These are phyloP conservation scores for Camelus dromedarius DNA, from an alignment of 2,113 vertebrate genomes.

Conservation along the genomic window DNA sequence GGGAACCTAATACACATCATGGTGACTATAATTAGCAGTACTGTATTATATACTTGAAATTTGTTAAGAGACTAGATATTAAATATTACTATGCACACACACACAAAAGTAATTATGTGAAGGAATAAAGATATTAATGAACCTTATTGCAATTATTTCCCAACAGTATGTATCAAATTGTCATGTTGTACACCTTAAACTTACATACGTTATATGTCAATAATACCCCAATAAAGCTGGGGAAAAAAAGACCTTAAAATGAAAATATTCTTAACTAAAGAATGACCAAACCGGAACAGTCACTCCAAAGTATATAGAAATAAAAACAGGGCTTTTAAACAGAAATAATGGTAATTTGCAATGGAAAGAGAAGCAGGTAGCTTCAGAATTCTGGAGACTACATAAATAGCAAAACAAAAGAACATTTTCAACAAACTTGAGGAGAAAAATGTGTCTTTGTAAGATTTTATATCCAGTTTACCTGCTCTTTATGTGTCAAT, in stretches of 20 bases:
- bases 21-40: not conserved
- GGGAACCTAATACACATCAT: not conserved
- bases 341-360: not conserved
- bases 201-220: not conserved
- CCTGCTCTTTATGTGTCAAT: not conserved
- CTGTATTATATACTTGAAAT: not conserved
- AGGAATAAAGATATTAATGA: not conserved
- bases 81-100: not conserved
- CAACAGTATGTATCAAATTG: not conserved
- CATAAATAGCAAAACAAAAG: not conserved
- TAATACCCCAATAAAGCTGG: not conserved
- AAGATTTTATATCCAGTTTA: not conserved
- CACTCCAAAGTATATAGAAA: not conserved
- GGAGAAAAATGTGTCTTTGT: not conserved
- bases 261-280: not conserved
- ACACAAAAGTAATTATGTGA: too few relatives aligned
- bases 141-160: not conserved
- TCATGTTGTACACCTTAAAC: not conserved
- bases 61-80: not conserved
- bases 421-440: not conserved
- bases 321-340: not conserved
- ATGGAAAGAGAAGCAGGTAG: not conserved
- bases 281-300: not conserved
- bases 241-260: not conserved
- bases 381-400: not conserved